These are phyloP conservation scores for Calcarius ornatus DNA, from an alignment of 2,113 vertebrate species.

Conservation along the genomic window DNA sequence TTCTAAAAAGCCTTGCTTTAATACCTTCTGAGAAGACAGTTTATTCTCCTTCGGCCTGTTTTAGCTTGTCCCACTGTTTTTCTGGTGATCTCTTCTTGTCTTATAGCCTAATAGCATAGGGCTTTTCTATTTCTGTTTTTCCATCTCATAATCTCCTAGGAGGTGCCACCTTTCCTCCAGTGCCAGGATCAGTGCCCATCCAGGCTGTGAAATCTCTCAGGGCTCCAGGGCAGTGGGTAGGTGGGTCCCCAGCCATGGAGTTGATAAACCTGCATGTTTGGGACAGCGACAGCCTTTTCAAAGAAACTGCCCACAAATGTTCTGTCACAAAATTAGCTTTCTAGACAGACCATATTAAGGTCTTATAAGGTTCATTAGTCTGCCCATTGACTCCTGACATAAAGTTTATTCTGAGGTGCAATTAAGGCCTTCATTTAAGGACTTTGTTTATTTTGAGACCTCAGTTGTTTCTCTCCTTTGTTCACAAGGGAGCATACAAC, in stretches of 20 bases:
- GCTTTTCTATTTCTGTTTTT: not conserved
- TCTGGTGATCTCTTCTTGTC: not conserved
- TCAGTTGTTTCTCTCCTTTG: not conserved
- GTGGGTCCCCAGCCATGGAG: not conserved
- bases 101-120: not conserved
- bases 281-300: not conserved
- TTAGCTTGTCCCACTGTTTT: not conserved
- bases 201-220: not conserved
- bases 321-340: not conserved
- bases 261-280: not conserved
- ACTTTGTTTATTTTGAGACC: not conserved
- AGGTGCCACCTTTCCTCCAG: not conserved
- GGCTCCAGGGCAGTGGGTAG: not conserved
- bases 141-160: not conserved
- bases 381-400: not conserved
- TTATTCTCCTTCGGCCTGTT: not conserved
- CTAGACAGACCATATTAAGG: not conserved
- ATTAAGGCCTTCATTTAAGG: not conserved
- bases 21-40: not conserved
- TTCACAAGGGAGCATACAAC: not conserved
- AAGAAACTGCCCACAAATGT: not conserved
- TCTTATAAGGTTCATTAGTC: not conserved
- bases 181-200: not conserved
- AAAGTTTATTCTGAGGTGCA: not conserved
- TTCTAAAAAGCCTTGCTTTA: not conserved